Evolutionary conservation across 2,113 vertebrate genomes (phyloP).

Genomic region (Halcyon malimbica): DNA sequence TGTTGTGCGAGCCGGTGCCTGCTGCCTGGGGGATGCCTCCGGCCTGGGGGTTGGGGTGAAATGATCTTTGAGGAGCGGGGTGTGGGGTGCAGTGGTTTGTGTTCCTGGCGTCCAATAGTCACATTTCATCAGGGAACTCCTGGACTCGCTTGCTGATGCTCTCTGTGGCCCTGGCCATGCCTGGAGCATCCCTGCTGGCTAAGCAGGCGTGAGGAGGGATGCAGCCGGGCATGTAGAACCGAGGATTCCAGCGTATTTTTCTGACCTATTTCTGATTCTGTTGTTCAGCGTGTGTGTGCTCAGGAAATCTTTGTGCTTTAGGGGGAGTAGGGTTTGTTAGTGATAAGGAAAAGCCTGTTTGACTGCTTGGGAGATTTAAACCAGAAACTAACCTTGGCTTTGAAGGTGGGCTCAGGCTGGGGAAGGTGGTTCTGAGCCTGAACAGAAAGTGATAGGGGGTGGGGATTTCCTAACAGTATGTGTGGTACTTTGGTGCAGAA

Average conservation of each 20-base stretch:
- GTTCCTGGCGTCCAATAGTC: background rate
- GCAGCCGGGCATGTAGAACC: constrained; percentile 6
- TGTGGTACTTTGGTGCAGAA: background rate
- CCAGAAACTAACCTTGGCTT: background rate
- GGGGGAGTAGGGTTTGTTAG: background rate
- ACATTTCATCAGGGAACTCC: fast-evolving
- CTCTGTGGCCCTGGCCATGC: background rate
- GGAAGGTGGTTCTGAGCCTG: background rate
- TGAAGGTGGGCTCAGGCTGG: background rate
- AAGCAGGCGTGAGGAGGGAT: background rate
- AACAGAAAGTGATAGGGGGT: background rate
- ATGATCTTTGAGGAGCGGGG: background rate
- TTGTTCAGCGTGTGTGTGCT: background rate
- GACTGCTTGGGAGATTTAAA: background rate
- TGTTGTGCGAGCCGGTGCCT: fast-evolving
- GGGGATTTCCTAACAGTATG: background rate
- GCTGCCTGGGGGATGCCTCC: background rate
- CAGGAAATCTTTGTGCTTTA: background rate
- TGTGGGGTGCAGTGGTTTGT: background rate
- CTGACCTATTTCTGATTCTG: constrained; percentile 60
- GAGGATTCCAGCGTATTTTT: background rate
- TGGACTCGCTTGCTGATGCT: background rate
- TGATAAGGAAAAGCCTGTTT: background rate
- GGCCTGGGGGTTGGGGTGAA: background rate
- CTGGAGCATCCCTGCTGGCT: constrained; percentile 2